These are phyloP conservation scores for Leucosticte australis DNA, from an alignment of 2,113 vertebrate species.

Conservation along the genomic window DNA sequence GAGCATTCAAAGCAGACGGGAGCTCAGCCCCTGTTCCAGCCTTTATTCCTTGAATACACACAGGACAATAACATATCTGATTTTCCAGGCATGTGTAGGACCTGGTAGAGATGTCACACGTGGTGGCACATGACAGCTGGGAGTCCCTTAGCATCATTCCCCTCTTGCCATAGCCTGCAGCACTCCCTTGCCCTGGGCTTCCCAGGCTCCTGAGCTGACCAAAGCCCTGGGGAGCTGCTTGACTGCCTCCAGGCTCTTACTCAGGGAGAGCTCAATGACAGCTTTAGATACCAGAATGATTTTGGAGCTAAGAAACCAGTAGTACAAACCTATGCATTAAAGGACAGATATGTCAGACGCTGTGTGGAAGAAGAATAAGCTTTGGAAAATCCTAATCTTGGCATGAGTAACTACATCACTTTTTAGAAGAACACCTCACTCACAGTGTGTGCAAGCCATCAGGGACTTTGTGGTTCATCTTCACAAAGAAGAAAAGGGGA, in stretches of 20 bases:
- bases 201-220: not conserved
- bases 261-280: not conserved
- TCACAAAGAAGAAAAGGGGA: not conserved
- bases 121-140: too few relatives aligned
- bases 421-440: not conserved
- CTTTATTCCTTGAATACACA: not conserved
- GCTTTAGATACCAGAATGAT: not conserved
- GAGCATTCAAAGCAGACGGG: fast-evolving
- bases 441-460: not conserved
- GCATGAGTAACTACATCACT: not conserved
- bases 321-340: not conserved
- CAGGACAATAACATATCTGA: not conserved
- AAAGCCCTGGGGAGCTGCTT: not conserved
- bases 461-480: not conserved
- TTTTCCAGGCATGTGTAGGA: not conserved
- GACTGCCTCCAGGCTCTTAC: not conserved
- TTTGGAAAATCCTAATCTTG: not conserved
- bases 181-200: not conserved
- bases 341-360: not conserved
- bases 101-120: not conserved
- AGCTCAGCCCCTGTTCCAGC: not conserved
- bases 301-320: not conserved
- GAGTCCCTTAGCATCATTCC: not conserved
- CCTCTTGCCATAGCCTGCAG: not conserved
- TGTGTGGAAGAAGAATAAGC: not conserved